Evolutionary conservation across 2,888 invertebrate genomes (phyloP).

Genomic region (Lingula anatina): DNA sequence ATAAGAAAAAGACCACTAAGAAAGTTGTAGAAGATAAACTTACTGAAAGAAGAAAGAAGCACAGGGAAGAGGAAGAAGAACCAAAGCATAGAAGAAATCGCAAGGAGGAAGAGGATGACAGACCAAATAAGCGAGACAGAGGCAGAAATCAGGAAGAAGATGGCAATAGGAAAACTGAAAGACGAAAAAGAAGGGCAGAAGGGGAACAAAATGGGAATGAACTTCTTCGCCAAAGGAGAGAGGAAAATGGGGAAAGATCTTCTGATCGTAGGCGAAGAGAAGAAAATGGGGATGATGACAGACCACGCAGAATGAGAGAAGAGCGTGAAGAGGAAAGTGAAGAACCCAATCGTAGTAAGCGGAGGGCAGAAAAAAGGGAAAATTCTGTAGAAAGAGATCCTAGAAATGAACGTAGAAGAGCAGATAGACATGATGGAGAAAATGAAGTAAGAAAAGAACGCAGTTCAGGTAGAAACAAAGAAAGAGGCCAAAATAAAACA

Average conservation of each 20-base stretch:
- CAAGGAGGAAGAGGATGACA: neutral
- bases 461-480: neutral
- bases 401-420: neutral
- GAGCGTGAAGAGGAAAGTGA: no score
- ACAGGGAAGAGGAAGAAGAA: neutral
- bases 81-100: neutral
- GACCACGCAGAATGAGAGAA: no score
- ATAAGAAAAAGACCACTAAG: no score
- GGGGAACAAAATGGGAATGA: neutral
- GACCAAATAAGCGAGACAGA: neutral
- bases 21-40: slow-evolving; percentile 4
- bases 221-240: neutral
- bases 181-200: neutral
- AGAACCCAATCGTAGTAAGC: no score
- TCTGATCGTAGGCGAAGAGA: neutral
- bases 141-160: neutral
- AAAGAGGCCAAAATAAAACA: neutral
- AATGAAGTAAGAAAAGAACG: neutral
- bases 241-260: neutral
- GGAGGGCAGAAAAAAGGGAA: slow-evolving; percentile 4
- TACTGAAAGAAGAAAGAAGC: neutral
- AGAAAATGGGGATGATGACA: neutral
- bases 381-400: neutral
- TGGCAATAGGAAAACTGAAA: neutral
- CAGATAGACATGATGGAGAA: neutral